Evolutionary conservation across 2,797 vertebrate genomes (phyloP).

Genomic region (Sparus aurata): DNA sequence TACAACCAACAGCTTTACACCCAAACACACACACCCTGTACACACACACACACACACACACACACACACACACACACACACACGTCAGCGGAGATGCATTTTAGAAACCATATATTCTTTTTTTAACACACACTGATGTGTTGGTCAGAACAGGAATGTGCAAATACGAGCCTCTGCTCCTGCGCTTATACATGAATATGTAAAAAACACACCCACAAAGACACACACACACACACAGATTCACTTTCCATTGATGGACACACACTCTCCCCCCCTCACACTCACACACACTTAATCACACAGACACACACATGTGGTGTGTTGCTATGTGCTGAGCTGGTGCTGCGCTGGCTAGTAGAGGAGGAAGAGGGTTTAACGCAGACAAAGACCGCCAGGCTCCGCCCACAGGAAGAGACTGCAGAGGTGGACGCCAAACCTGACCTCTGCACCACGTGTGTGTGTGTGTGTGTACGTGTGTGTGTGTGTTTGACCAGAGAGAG

Average conservation of each 20-base stretch:
- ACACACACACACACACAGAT: not conserved
- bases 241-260: conserved; percentile 7
- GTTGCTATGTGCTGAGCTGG: conserved; percentile 74
- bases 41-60: not conserved
- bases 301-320: conserved; percentile 9
- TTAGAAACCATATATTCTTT: not conserved
- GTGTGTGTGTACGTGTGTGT: conserved; percentile 23
- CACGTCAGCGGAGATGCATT: not conserved
- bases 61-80: not conserved
- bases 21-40: conserved; percentile 14
- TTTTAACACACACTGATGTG: conserved; percentile 50
- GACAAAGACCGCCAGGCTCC: conserved; percentile 81
- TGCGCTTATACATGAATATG: conserved; percentile 19
- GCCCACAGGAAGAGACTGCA: conserved; percentile 75
- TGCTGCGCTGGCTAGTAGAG: conserved; percentile 60
- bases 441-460: conserved; percentile 29
- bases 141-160: conserved; percentile 48
- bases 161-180: conserved; percentile 15
- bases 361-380: conserved; percentile 79
- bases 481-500: not conserved
- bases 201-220: conserved; percentile 25
- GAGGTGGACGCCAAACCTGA: conserved; percentile 76
- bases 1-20: not conserved
- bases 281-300: too few relatives aligned
- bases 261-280: not conserved